phyloP scores from a whole-genome alignment of 2,888 invertebrate species.

The Drosophila macrospina region DNA sequence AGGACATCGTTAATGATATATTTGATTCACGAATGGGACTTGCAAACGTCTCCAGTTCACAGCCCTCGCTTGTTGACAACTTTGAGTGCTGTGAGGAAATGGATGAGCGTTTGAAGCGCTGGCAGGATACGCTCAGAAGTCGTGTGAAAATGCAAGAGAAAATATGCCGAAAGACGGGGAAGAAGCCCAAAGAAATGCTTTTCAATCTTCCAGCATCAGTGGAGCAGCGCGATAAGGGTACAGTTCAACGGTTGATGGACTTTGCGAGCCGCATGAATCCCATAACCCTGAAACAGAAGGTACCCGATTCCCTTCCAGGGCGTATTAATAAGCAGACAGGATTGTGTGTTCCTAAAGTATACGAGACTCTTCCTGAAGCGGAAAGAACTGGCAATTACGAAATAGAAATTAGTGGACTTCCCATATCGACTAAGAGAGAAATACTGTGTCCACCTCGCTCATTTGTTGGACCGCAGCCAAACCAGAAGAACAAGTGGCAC shows the following conservation, averaged over 20 bases:
- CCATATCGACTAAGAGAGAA: constrained; percentile 56
- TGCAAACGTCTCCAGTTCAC: constrained; percentile 23
- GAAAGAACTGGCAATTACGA: constrained; percentile 43
- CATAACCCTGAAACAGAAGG: constrained; percentile 13
- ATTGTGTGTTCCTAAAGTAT: constrained; percentile 42
- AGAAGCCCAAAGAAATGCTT: constrained; percentile 61
- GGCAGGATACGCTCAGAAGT: constrained; percentile 70
- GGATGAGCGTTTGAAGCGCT: constrained; percentile 74
- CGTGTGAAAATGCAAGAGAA: constrained; percentile 54
- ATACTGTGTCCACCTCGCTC: constrained; percentile 30
- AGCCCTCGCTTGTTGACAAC: constrained; percentile 7
- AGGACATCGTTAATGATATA: constrained; percentile 37
- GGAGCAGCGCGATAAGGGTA: constrained; percentile 72
- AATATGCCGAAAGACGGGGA: constrained; percentile 59
- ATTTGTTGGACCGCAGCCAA: too few species aligned
- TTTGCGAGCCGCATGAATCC: constrained; percentile 73
- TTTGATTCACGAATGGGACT: constrained; percentile 22
- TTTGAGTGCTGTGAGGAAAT: constrained; percentile 45
- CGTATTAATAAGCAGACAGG: constrained; percentile 33
- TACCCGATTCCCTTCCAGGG: constrained; percentile 30
- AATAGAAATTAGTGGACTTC: constrained; percentile 75
- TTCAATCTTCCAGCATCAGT: constrained; percentile 68
- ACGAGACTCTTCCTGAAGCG: constrained; percentile 69
- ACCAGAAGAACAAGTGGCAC: constrained; percentile 58
- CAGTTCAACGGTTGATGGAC: constrained; percentile 72